Evolutionary conservation across 2,797 vertebrate genomes (phyloP).

Genomic region (Parambassis ranga): DNA sequence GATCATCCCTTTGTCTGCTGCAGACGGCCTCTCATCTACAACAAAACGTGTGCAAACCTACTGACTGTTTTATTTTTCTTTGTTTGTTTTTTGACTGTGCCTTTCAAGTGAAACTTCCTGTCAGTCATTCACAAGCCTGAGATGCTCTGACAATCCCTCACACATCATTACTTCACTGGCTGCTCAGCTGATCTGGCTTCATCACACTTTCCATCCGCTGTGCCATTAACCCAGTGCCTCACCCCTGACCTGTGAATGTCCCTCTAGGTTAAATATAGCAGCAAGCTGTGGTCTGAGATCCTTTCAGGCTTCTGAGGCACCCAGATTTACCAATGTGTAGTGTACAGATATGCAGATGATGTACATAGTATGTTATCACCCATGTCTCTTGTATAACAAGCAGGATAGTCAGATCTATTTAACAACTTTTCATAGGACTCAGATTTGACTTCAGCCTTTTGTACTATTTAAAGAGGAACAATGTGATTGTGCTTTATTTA

Average conservation of each 20-base stretch:
- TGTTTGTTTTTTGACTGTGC: constrained; percentile 50
- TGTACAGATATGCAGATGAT: constrained; percentile 17
- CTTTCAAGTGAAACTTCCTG: constrained; percentile 31
- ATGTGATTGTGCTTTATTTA: constrained; percentile 66
- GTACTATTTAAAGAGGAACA: constrained; percentile 46
- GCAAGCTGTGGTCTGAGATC: neutral
- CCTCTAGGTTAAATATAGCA: constrained; percentile 23
- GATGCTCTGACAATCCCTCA: constrained; percentile 47
- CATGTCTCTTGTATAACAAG: constrained; percentile 15
- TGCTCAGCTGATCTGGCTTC: constrained; percentile 16
- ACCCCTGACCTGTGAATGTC: constrained; percentile 54
- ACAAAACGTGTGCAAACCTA: constrained; percentile 72
- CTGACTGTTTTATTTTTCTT: constrained; percentile 61
- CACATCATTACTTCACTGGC: constrained; percentile 2
- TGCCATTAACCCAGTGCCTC: constrained; percentile 42
- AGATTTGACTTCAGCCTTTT: constrained; percentile 24
- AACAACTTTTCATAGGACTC: constrained; percentile 1
- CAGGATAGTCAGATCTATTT: neutral
- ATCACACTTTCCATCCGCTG: constrained; percentile 11
- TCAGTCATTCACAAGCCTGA: constrained; percentile 36
- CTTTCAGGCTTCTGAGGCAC: constrained; percentile 14
- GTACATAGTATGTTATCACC: constrained; percentile 6
- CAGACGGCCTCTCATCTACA: constrained; percentile 8
- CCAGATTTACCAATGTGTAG: constrained; percentile 3
- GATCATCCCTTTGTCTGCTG: neutral